Conservation (phyloP, 64 coral and sea anemone species). For the Astreopora myriophthalma region DNA sequence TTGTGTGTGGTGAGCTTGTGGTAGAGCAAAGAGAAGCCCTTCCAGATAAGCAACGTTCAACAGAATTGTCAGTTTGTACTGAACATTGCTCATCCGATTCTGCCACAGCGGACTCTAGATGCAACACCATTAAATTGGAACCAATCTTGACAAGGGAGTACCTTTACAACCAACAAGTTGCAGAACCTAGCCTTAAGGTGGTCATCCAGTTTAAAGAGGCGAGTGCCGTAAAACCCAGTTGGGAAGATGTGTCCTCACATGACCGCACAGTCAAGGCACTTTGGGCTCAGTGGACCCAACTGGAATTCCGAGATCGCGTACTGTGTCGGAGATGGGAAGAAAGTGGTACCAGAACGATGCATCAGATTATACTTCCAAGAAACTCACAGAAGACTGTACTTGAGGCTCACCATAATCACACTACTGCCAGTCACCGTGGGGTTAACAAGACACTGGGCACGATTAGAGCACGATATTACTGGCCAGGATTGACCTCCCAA, state of each 20-base stretch:
- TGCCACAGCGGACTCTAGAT: background rate
- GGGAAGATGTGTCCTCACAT: too few species aligned
- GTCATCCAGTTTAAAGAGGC: background rate
- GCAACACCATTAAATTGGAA: constrained; percentile 33
- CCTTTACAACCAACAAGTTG: too few species aligned
- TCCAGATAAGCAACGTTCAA: background rate
- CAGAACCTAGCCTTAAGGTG: too few species aligned
- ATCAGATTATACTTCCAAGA: constrained; percentile 32
- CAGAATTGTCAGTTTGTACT: background rate
- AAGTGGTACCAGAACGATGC: too few species aligned
- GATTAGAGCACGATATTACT: background rate
- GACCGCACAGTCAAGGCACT: too few species aligned
- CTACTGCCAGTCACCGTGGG: background rate
- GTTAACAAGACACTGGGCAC: background rate
- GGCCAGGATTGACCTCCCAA: background rate
- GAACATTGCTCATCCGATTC: background rate
- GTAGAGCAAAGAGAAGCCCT: background rate
- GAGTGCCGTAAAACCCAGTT: background rate
- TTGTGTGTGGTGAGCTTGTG: background rate
- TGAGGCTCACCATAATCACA: constrained; percentile 33
- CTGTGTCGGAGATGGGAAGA: constrained; percentile 25
- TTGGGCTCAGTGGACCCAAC: too few species aligned
- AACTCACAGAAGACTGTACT: constrained; percentile 3
- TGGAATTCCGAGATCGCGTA: too few species aligned
- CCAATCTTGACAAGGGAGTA: background rate